Evolutionary conservation across 2,797 vertebrate species (phyloP).

Genomic region (Heliangelus exortis): DNA sequence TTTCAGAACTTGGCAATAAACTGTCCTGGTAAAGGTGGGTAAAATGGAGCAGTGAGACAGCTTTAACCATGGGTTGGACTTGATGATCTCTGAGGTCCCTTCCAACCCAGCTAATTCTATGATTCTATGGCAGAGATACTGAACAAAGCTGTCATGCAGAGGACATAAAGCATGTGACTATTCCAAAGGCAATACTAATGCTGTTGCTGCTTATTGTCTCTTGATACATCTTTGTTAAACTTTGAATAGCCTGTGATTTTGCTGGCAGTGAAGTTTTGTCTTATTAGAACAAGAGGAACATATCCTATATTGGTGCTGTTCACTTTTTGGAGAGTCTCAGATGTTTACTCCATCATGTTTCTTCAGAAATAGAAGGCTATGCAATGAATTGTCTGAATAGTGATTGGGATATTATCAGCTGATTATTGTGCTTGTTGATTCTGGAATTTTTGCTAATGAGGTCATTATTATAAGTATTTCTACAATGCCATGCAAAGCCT

Average conservation of each 20-base stretch:
- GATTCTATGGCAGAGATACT: not conserved
- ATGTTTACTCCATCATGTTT: not conserved
- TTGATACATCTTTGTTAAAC: constrained; percentile 46
- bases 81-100: too few relatives aligned
- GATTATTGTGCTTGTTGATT: not conserved
- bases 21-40: not conserved
- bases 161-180: not conserved
- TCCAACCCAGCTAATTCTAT: too few relatives aligned
- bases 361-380: not conserved
- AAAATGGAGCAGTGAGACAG: not conserved
- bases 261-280: constrained; percentile 7
- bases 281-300: constrained; percentile 2
- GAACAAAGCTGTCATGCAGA: not conserved
- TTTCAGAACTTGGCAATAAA: constrained; percentile 18
- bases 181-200: not conserved
- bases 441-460: not conserved
- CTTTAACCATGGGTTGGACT: not conserved
- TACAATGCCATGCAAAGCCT: not conserved
- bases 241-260: constrained; percentile 48
- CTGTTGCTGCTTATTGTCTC: constrained; percentile 17
- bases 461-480: not conserved
- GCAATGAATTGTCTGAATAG: not conserved
- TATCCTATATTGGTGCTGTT: not conserved
- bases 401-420: not conserved
- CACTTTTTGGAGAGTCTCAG: not conserved